Percentiles rank a stretch among this genome's conserved stretches.
phyloP scores from a whole-genome alignment of 1,140 invertebrate species.

The Microplitis demolitor region DNA sequence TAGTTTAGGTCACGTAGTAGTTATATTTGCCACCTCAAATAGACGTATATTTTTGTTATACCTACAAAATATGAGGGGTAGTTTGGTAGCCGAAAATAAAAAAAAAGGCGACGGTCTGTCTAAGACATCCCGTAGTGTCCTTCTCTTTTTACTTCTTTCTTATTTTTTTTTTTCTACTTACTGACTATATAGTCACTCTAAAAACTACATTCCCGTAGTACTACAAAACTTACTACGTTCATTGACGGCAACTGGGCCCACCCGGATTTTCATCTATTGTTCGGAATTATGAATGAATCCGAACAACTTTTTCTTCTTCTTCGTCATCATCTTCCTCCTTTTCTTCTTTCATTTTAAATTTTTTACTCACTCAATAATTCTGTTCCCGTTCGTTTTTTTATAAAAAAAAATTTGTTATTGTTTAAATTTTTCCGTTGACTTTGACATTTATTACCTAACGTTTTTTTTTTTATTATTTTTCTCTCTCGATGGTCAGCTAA shows the following conservation, averaged over 20 bases:
- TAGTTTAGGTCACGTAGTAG: slow-evolving; percentile 36
- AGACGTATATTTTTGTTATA: background rate
- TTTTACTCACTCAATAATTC: background rate
- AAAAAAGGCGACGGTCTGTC: slow-evolving; percentile 26
- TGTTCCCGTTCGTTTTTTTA: background rate
- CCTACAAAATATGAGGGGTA: background rate
- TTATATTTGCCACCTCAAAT: background rate
- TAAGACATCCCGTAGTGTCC: slow-evolving; percentile 15
- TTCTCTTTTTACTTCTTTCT: too few relatives aligned
- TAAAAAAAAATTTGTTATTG: slow-evolving; percentile 10
- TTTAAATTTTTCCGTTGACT: slow-evolving; percentile 19
- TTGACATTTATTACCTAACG: too few relatives aligned
- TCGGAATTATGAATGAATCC: slow-evolving; percentile 46
- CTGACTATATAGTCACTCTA: too few relatives aligned
- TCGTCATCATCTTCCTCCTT: background rate
- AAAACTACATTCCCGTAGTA: slow-evolving; percentile 20
- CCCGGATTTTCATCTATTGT: slow-evolving; percentile 38
- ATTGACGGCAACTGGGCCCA: slow-evolving; percentile 40
- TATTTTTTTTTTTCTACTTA: too few relatives aligned
- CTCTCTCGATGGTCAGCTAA: too few relatives aligned
- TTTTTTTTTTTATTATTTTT: too few relatives aligned
- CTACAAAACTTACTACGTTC: slow-evolving; percentile 51
- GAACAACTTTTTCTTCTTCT: slow-evolving; percentile 10
- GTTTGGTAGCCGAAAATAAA: background rate
- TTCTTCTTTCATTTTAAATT: background rate